Base-by-base conservation (phyloP, 2,797 vertebrate species). In the Gallinago stenura region DNA sequence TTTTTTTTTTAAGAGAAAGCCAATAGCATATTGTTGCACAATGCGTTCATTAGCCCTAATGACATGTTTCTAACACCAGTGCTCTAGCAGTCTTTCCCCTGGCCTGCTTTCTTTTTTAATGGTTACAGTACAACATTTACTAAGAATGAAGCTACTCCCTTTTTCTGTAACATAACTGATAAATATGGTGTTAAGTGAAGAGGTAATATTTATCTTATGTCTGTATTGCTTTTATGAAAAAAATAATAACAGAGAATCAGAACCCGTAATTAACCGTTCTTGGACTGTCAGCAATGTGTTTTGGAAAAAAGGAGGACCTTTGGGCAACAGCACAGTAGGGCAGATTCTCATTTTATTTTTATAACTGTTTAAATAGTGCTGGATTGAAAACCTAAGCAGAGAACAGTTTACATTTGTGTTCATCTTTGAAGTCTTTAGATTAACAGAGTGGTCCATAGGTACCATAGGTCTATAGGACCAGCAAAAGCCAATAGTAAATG, bases 1-100 rank as follows among this genome's bases (percentile, higher is more conserved):
- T 98, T 97, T 97, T 97, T 96, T 97, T 96, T 91, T 93, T 88
- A 98, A 98, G 96, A 96, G 96, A 95, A 97, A 98, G 80, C 96
- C 97, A 98, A 97, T 98, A 97, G 91, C 83, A 89, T 91, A 26
- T 86, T 70, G 60, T 96, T 95, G 78, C 75, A 39, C 95, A 96
- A 95, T 81, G 57, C 71, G 91, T 85, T 96, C 61, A 72, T 80
- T 95, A 81, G 64, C 70, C 39, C 35, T 95, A 91, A 89, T 91
- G 82, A 56, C 30, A 48, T 57, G 43, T 93, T 97, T 97, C 73
- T 95, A 93, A 87, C 73, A 78, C 28, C 35, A 26, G 14, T 83
- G 30, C 79, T 84, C 56, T 70, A 62, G 48, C 18, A 89, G 39
- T 68, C 39, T 77, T 83, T 35, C 26, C 24, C 17, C 30, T 28